These are phyloP conservation scores for Coryphaenoides rupestris DNA, from an alignment of 2,113 vertebrate genomes.

Conservation along the genomic window DNA sequence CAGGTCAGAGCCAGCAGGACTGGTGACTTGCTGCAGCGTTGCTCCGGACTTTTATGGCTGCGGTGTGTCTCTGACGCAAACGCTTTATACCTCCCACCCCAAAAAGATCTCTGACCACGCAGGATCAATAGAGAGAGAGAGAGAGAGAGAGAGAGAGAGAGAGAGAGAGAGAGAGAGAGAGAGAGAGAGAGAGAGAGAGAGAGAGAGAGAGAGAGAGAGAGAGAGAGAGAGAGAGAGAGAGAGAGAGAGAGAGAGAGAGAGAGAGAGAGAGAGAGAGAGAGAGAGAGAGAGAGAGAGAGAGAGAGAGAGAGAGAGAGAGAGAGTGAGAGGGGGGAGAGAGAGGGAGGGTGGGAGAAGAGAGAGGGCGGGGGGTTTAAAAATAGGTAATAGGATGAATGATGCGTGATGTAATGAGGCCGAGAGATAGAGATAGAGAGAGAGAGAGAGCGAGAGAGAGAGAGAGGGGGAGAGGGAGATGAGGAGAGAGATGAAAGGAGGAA, in stretches of 20 bases:
- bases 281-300: no score
- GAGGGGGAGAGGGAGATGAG: no score
- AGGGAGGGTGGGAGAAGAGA: constrained; percentile 8
- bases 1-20: constrained; percentile 54
- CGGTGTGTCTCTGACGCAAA: constrained; percentile 63
- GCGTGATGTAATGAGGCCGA: neutral
- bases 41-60: constrained; percentile 63
- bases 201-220: no score
- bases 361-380: neutral
- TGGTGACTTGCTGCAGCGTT: constrained; percentile 67
- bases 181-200: no score
- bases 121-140: no score
- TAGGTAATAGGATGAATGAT: neutral
- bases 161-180: no score
- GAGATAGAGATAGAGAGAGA: no score
- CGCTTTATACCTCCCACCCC: constrained; percentile 46
- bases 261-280: no score
- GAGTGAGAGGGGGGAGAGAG: constrained; percentile 13
- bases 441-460: no score
- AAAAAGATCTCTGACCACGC: constrained; percentile 68
- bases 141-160: constrained; percentile 48
- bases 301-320: constrained; percentile 12
- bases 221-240: no score
- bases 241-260: no score
- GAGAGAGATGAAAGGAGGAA: no score